Conservation (phyloP, 2,888 invertebrate species). For the Colostygia pectinataria region DNA sequence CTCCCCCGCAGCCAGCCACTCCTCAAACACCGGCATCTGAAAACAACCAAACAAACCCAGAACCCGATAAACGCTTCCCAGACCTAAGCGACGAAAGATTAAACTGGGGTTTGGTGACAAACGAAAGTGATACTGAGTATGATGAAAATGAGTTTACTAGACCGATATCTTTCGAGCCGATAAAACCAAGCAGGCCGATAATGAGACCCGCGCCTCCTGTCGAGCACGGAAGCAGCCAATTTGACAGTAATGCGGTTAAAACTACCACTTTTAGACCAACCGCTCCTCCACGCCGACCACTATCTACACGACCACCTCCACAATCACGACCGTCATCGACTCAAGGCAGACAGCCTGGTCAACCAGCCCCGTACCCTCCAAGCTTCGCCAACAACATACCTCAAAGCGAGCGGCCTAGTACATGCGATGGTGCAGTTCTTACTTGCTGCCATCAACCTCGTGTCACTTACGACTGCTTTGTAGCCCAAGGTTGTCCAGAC, state of each 20-base stretch:
- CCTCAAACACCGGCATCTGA: constrained; percentile 22
- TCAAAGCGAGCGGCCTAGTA: constrained; percentile 38
- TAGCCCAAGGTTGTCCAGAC: constrained; percentile 67
- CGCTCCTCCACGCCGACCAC: constrained; percentile 13
- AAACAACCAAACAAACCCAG: constrained; percentile 37
- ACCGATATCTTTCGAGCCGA: constrained; percentile 60
- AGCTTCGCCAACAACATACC: constrained; percentile 14
- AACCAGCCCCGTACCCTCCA: constrained; percentile 17
- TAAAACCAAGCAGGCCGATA: constrained; percentile 41
- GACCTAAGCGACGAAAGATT: constrained; percentile 59
- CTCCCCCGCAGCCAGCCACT: constrained; percentile 15
- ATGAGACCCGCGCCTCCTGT: constrained; percentile 53
- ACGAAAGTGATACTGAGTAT: constrained; percentile 44
- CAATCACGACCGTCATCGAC: background rate
- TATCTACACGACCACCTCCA: background rate
- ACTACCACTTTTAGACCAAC: constrained; percentile 16
- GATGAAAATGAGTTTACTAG: constrained; percentile 47
- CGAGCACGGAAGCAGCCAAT: constrained; percentile 56
- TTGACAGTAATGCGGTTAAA: constrained; percentile 28
- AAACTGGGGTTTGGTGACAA: constrained; percentile 61
- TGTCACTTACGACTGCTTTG: constrained; percentile 60
- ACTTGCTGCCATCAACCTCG: constrained; percentile 60
- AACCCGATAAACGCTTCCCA: constrained; percentile 48
- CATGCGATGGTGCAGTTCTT: constrained; percentile 62
- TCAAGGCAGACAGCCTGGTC: background rate